These are phyloP conservation scores for Bostrychus sinensis DNA, from an alignment of 2,113 vertebrate species.

Conservation along the genomic window DNA sequence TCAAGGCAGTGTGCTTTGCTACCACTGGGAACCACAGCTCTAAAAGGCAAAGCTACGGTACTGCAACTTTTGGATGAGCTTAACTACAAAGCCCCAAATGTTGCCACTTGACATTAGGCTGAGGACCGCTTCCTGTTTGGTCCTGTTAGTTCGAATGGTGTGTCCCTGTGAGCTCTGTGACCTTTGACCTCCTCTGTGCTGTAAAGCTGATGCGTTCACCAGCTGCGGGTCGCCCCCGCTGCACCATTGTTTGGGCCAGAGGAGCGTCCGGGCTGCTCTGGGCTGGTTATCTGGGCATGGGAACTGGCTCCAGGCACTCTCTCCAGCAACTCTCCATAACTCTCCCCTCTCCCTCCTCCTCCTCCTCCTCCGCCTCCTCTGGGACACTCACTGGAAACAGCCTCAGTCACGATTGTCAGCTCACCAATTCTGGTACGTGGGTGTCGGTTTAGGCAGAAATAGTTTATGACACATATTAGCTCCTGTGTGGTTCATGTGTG, in stretches of 20 bases:
- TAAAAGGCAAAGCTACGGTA: background rate
- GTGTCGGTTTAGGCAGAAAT: constrained; percentile 12
- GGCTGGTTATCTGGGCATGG: constrained; percentile 51
- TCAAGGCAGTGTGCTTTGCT: too few relatives aligned
- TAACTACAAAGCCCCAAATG: background rate
- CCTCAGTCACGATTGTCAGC: constrained; percentile 18
- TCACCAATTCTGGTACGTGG: constrained; percentile 13
- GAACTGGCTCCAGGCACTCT: constrained; percentile 52
- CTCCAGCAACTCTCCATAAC: constrained; percentile 4
- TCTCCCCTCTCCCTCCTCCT: background rate
- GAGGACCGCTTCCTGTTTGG: constrained; percentile 40
- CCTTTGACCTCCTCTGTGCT: constrained; percentile 47
- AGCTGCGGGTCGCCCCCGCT: constrained; percentile 38
- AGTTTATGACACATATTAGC: constrained; percentile 1
- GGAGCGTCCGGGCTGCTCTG: constrained; percentile 28
- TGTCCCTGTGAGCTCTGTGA: constrained; percentile 38
- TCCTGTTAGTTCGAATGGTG: background rate
- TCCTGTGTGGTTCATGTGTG: background rate
- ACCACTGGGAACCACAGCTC: too few relatives aligned
- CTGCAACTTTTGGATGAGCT: background rate
- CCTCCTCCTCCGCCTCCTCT: constrained; percentile 1
- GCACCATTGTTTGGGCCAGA: constrained; percentile 37
- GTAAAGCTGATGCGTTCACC: constrained; percentile 43
- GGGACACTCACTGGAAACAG: constrained; percentile 48
- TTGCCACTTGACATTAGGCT: background rate